Base-by-base conservation (phyloP, 2,797 vertebrate genomes). In the Pseudochirops corinnae region DNA sequence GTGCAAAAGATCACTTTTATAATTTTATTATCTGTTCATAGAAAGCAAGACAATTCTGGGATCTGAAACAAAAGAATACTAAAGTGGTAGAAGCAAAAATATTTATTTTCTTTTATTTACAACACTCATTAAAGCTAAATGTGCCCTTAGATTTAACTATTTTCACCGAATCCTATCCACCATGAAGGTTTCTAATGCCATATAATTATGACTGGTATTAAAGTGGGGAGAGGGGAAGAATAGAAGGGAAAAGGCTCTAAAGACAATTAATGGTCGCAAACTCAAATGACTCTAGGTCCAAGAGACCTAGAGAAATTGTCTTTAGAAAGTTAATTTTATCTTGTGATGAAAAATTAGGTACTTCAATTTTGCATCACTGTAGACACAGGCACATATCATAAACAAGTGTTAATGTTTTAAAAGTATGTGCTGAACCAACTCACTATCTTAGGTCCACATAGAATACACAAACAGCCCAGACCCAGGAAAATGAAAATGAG, bases 41-140 rank as follows among this genome's bases (percentile, higher is more conserved):
- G 39, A 92, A 91, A 56, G 94, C 28, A 92, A 53, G 24, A 24
- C 46, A 60, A 91, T 0, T 0, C 26, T 11, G 90, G 56, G 60
- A 95, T 74, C 56, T 95, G 92, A 95, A 33, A 93, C 21, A 95
- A 90, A 93, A 56, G 90, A 94, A 93, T 95, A 74, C 82, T 1
- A 46, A 95, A 58, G 50, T 91, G 26, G 50, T 0, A 91, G 74
- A n/a, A 93, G 57, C 4, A 57, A 93, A 39, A 33, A 18, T 21
- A 0, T 56, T 50, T 33, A 31, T 60, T 92, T 90, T 93, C 29
- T 52, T 50, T 93, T 91, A 92, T 18, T 60, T 0, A 90, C 55
- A 57, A n/a, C 95, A 91, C n/a, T 12, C 31, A 92, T 50, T 29
- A 92, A 91, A 92, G 57, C 93, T 6, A 94, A 92, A 93, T 87